phyloP scores from a whole-genome alignment of 2,113 vertebrate species.

The Menura novaehollandiae region DNA sequence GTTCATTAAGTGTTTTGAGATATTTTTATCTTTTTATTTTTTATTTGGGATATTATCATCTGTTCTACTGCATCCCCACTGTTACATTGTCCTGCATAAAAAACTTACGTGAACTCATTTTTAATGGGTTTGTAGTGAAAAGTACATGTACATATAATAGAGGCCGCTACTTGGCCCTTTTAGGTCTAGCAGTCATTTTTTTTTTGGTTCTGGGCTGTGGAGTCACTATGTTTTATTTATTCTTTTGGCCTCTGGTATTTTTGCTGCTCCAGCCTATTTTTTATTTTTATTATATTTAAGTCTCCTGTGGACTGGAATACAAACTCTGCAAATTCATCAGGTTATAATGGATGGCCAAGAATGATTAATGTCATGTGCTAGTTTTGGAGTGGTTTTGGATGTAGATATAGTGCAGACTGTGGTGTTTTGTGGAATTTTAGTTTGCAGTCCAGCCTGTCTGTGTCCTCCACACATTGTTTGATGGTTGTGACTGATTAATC shows the following conservation, averaged over 20 bases:
- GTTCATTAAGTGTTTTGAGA: background rate
- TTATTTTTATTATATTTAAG: slow-evolving; percentile 16
- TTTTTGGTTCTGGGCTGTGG: background rate
- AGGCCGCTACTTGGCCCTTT: background rate
- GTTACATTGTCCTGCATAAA: background rate
- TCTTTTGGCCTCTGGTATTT: slow-evolving; percentile 3
- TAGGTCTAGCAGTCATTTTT: background rate
- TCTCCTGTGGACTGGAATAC: background rate
- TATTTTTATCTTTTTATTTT: too few relatives aligned
- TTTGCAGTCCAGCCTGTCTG: background rate
- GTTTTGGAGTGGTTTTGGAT: slow-evolving; percentile 42
- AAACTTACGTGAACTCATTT: background rate
- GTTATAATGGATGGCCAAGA: background rate
- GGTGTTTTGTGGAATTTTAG: slow-evolving; percentile 23
- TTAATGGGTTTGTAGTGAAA: background rate
- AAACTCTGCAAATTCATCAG: slow-evolving; percentile 49
- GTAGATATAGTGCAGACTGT: slow-evolving; percentile 8
- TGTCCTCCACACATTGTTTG: background rate
- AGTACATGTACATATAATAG: background rate
- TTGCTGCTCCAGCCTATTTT: slow-evolving; percentile 31
- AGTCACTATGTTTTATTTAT: background rate
- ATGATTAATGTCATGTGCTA: slow-evolving; percentile 38
- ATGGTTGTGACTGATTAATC: background rate
- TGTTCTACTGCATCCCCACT: background rate
- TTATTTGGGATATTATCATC: background rate